Evolutionary conservation across 1,140 invertebrate species (phyloP).

Genomic region (Papilio xuthus): DNA sequence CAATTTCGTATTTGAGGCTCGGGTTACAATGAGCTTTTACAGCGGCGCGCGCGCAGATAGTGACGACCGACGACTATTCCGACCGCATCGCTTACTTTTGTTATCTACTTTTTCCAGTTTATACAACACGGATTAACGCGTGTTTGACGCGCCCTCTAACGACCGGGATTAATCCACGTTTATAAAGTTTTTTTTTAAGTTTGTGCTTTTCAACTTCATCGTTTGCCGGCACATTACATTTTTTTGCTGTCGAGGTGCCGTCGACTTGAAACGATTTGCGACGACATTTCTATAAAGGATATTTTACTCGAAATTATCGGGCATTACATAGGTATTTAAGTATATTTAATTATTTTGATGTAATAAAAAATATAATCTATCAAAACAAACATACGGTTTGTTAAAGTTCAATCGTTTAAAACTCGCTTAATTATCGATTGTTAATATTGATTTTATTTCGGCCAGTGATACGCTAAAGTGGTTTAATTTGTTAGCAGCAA

Average conservation of each 20-base stretch:
- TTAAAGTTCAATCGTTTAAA: conserved; percentile 68
- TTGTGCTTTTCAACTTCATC: conserved; percentile 20
- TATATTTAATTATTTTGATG: background rate
- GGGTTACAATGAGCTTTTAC: conserved; percentile 80
- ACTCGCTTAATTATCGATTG: conserved; percentile 78
- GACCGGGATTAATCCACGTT: conserved; percentile 45
- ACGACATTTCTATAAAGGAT: background rate
- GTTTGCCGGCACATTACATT: conserved; percentile 27
- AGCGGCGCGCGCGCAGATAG: conserved; percentile 75
- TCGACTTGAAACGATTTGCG: conserved; percentile 8
- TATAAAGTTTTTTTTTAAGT: conserved; percentile 36
- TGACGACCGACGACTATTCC: conserved; percentile 51
- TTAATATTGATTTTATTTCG: conserved; percentile 77
- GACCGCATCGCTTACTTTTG: conserved; percentile 58
- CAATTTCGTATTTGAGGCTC: conserved; percentile 81
- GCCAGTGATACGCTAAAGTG: conserved; percentile 77
- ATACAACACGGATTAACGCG: conserved; percentile 60
- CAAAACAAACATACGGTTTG: conserved; percentile 57
- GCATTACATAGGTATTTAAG: background rate
- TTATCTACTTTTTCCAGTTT: conserved; percentile 69
- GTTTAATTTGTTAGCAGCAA: conserved; percentile 79
- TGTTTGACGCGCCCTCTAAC: conserved; percentile 56
- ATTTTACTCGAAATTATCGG: background rate
- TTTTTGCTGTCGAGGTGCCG: background rate
- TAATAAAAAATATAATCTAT: background rate